Base-by-base conservation (phyloP, 1,140 invertebrate genomes). In the Drosophila leontia region DNA sequence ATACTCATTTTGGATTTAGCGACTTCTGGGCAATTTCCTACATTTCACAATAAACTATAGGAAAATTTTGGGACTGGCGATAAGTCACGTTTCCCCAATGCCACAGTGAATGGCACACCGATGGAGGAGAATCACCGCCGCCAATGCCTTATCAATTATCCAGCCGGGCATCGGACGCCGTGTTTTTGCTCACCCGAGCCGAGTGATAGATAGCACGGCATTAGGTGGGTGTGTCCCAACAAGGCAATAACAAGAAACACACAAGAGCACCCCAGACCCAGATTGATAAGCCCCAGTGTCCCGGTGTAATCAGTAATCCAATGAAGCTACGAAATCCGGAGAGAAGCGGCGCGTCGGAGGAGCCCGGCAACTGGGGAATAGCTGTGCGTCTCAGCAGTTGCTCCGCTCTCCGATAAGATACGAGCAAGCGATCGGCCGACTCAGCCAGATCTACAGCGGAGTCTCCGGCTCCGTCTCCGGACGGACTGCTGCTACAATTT, bases 141-240 rank as follows among this genome's bases (percentile, higher is more conserved):
- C 29, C n/a, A 12, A 47, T 37, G 50, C 23, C 45, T 53, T 77
- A 77, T 76, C 74, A 77, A 67, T 67, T 76, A 77, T 77, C 75
- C 71, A 41, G 35, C 59, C 15, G 23, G 42, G 58, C 64, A 47
- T 56, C 39, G 65, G 12, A 37, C 62, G 47, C 26, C 19, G n/a
- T 35, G 12, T 29, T n/a, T 29, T 39, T 17, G 7, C 19, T 34
- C 32, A 23, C 60, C n/a, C 35, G 2, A 35, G 51, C 32, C 32
- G 32, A 35, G 64, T 71, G 35, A 60, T 71, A 72, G 69, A 72
- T 72, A 72, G 69, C 58, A 11, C 29, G 39, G 29, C 61, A 41
- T 17, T 50, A 75, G 72, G 71, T 75, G 72, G 71, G 72, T 78
- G 65, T 78, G 75, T 56, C 75, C 41, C 35, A 48, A 53, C 41